Conservation (phyloP, 2,888 invertebrate species). For the Globia sparganii region DNA sequence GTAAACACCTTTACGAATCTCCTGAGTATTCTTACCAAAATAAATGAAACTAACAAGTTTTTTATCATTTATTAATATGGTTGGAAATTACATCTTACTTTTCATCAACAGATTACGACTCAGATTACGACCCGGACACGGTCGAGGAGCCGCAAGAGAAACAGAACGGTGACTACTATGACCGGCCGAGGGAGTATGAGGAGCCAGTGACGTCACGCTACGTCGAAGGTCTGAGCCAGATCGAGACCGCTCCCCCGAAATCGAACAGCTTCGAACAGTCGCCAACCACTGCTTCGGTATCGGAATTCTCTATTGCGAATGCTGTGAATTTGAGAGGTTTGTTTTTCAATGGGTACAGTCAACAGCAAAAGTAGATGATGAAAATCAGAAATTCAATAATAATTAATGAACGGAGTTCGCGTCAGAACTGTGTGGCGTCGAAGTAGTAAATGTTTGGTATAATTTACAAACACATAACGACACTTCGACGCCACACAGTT, state of each 20-base stretch:
- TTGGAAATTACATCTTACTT: background rate
- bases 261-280: slow-evolving; percentile 73
- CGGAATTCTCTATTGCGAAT: slow-evolving; percentile 85
- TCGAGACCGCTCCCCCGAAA: slow-evolving; percentile 73
- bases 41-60: no score
- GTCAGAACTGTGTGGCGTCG: no score
- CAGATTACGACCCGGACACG: slow-evolving; percentile 76
- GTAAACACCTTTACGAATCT: no score
- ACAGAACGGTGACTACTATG: slow-evolving; percentile 79
- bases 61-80: background rate
- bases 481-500: no score
- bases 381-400: no score
- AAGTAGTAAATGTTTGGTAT: no score
- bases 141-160: slow-evolving; percentile 65
- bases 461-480: no score
- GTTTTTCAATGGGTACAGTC: no score
- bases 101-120: slow-evolving; percentile 71
- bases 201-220: slow-evolving; percentile 79
- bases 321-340: slow-evolving; percentile 86
- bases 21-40: no score
- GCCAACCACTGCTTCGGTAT: slow-evolving; percentile 79
- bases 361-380: no score
- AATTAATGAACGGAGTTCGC: no score
- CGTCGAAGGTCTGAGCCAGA: slow-evolving; percentile 72
- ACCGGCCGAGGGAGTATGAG: slow-evolving; percentile 75